phyloP scores from a whole-genome alignment of 2,797 vertebrate species.

The Lepilemur ruficaudatus region DNA sequence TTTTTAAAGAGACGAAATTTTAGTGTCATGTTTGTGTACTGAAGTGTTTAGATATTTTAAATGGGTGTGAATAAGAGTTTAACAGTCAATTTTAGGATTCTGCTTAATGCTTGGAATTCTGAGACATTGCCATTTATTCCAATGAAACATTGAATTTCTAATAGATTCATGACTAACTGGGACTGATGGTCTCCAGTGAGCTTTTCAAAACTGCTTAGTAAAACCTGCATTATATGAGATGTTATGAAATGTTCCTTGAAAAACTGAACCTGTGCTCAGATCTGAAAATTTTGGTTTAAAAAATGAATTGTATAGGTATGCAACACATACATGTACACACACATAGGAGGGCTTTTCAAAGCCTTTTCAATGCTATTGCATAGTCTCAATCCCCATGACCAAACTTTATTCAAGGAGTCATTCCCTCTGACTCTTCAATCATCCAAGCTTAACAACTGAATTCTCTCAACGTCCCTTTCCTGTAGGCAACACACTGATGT shows the following conservation, averaged over 20 bases:
- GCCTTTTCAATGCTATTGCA: neutral
- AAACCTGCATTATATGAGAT: neutral
- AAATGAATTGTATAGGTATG: neutral
- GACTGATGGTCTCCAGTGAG: neutral
- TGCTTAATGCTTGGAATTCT: neutral
- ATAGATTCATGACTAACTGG: neutral
- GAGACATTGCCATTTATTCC: neutral
- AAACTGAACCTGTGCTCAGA: neutral
- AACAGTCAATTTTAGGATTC: neutral
- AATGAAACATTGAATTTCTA: neutral
- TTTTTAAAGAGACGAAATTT: neutral
- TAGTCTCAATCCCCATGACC: neutral
- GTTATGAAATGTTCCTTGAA: neutral
- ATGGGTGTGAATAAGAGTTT: neutral
- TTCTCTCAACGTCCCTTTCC: neutral
- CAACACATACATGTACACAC: fast-evolving
- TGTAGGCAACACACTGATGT: neutral
- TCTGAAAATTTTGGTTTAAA: neutral
- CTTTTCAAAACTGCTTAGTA: neutral
- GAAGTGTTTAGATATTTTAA: neutral
- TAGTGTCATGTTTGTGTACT: neutral
- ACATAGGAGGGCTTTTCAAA: neutral
- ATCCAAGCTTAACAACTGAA: neutral
- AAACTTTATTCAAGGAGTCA: neutral
- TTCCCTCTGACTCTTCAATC: neutral